Conservation (phyloP, 2,797 vertebrate genomes). For the Steatocranus sp. region DNA sequence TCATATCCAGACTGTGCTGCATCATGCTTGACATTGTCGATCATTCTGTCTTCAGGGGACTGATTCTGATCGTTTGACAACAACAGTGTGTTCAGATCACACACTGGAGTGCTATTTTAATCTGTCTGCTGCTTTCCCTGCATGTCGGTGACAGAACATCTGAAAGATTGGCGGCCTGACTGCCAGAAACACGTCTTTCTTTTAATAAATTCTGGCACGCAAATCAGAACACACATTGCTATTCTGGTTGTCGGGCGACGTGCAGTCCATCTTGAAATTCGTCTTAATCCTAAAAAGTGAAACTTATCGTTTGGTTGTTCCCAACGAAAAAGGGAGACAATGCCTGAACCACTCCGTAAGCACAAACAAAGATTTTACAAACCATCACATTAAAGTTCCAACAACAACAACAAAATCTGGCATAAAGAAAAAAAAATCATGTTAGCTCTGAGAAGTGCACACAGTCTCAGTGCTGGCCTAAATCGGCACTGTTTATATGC, state of each 20-base stretch:
- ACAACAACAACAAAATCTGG: neutral
- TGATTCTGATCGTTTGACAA: constrained; percentile 48
- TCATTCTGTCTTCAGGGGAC: constrained; percentile 18
- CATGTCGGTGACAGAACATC: neutral
- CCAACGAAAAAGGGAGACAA: neutral
- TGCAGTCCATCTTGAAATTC: neutral
- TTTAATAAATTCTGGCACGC: neutral
- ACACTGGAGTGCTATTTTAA: constrained; percentile 15
- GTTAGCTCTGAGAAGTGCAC: neutral
- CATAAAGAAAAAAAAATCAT: neutral
- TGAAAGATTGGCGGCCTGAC: neutral
- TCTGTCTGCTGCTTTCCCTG: neutral
- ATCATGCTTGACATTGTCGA: constrained; percentile 55
- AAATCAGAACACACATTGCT: neutral
- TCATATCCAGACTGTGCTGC: constrained; percentile 67
- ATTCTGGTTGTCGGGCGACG: neutral
- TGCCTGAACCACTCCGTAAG: neutral
- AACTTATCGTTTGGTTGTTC: neutral
- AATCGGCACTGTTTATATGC: constrained; percentile 30
- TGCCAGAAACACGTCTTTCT: neutral
- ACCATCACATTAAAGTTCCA: neutral
- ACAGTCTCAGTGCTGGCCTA: neutral
- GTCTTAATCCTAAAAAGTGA: neutral
- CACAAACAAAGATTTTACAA: neutral
- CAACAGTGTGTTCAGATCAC: constrained; percentile 37